phyloP scores from a whole-genome alignment of 2,113 vertebrate genomes.

The Odocoileus hemionus region DNA sequence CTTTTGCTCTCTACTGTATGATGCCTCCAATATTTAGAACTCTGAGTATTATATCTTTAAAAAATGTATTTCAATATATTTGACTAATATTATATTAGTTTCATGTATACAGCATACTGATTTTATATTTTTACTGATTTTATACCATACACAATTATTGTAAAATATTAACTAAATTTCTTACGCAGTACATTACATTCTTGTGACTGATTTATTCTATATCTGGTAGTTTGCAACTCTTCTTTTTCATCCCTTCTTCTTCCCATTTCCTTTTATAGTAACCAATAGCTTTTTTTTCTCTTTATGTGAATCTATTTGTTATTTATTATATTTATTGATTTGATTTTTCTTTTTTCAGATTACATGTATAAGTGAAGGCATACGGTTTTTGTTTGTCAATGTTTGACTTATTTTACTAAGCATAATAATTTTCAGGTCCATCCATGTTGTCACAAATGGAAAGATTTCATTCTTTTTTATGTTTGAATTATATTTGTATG shows the following conservation, averaged over 20 bases:
- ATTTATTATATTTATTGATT: background rate
- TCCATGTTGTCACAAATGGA: background rate
- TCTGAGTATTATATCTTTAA: background rate
- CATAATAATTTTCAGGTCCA: background rate
- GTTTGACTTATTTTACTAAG: background rate
- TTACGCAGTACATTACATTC: background rate
- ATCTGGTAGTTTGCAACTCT: background rate
- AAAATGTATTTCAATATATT: background rate
- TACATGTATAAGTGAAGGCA: background rate
- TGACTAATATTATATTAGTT: background rate
- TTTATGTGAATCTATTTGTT: background rate
- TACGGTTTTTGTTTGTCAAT: background rate
- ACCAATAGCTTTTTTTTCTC: background rate
- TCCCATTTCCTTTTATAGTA: background rate
- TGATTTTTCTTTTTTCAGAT: background rate
- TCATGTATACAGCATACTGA: background rate
- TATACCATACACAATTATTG: background rate
- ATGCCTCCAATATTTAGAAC: background rate
- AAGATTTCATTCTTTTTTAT: background rate
- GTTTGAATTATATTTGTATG: background rate
- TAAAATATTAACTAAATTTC: background rate
- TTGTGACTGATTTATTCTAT: background rate
- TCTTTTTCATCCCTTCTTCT: background rate
- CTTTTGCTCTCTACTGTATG: background rate
- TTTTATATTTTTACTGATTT: background rate